A percentile compares a stretch with the other conserved stretches of the same genome.
Conservation (phyloP, 2,888 invertebrate genomes). For the Cantharis nigra region DNA sequence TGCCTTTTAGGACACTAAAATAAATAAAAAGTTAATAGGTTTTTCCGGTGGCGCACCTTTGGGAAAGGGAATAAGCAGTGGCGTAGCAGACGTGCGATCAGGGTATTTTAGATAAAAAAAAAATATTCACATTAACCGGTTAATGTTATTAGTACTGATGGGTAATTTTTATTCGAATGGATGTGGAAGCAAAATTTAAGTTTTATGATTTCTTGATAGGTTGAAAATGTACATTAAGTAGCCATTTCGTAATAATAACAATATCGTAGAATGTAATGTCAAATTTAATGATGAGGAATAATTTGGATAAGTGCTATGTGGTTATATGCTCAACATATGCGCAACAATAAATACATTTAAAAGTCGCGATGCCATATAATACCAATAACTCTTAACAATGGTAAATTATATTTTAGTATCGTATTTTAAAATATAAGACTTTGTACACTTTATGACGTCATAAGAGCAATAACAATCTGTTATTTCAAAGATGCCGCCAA, state of each 20-base stretch:
- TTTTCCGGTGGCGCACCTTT: background rate
- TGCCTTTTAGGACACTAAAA: background rate
- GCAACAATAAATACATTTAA: background rate
- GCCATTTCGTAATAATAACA: background rate
- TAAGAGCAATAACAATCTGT: constrained; percentile 42
- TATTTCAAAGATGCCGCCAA: constrained; percentile 53
- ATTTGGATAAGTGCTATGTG: background rate
- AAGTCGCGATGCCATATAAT: background rate
- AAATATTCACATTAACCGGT: background rate
- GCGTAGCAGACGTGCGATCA: background rate
- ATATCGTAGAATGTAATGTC: background rate
- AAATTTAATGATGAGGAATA: background rate
- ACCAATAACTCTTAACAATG: constrained; percentile 13
- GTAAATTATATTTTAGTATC: constrained; percentile 21
- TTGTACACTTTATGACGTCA: constrained; percentile 39
- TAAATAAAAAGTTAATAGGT: constrained; percentile 4
- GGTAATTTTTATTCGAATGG: background rate
- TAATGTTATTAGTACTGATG: background rate
- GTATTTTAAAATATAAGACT: background rate
- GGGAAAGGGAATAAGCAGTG: background rate
- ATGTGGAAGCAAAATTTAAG: background rate
- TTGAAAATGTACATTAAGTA: background rate
- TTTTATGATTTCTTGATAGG: background rate
- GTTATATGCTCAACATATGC: background rate
- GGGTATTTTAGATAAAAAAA: no score